Percentiles rank a stretch among this genome's conserved stretches.
Evolutionary conservation across 2,113 vertebrate genomes (phyloP).

Genomic region (Ailuropoda melanoleuca): DNA sequence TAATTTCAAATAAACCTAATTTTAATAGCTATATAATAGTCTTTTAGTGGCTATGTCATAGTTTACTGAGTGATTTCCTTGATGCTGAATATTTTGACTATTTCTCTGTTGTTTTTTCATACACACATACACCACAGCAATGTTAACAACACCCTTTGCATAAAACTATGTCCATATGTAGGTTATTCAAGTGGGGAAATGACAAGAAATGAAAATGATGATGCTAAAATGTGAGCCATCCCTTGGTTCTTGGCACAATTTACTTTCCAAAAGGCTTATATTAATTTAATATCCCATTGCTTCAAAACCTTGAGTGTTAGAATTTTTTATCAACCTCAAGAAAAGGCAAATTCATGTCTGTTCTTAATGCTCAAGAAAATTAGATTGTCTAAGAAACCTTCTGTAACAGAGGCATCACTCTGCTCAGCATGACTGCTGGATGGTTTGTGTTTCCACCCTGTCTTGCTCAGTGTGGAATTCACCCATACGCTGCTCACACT

Average conservation of each 20-base stretch:
- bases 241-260: background rate
- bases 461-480: rapidly evolving
- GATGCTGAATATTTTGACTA: background rate
- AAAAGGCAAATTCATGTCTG: background rate
- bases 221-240: background rate
- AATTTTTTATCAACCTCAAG: background rate
- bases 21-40: background rate
- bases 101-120: background rate
- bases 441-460: background rate
- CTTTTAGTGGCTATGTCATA: background rate
- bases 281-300: background rate
- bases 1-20: conserved; percentile 1
- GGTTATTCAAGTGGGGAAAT: background rate
- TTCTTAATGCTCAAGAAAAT: background rate
- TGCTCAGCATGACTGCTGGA: rapidly evolving
- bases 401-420: background rate
- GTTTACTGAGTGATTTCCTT: background rate
- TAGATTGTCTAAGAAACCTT: background rate
- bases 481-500: rapidly evolving
- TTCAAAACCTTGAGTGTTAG: background rate
- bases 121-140: background rate
- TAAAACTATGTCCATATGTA: background rate
- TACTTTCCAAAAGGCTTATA: background rate
- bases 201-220: background rate
- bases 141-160: background rate